Conservation (phyloP, 1,140 invertebrate genomes). For the Drosophila albomicans region DNA sequence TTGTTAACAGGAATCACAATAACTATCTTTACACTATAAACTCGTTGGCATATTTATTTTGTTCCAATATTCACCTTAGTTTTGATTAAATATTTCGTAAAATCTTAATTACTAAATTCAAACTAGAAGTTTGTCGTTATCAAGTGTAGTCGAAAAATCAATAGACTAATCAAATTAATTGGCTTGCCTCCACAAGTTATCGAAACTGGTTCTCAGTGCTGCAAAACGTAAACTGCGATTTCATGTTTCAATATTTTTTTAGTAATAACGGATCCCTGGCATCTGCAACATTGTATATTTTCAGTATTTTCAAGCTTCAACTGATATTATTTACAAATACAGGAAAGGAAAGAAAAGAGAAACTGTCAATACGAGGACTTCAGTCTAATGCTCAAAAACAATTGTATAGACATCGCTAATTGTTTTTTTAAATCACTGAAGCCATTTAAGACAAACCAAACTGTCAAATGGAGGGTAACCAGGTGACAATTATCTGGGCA, state of each 20-base stretch:
- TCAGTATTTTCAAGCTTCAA: background rate
- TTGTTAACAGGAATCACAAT: background rate
- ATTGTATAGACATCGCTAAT: too few species aligned
- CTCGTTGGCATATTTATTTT: too few species aligned
- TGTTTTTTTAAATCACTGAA: too few species aligned
- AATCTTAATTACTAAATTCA: constrained; percentile 66
- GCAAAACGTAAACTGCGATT: background rate
- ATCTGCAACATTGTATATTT: too few species aligned
- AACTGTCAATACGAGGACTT: too few species aligned
- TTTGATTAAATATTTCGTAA: constrained; percentile 52
- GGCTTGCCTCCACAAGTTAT: constrained; percentile 24
- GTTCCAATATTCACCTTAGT: constrained; percentile 28
- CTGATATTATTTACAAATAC: too few species aligned
- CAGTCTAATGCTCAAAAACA: too few species aligned
- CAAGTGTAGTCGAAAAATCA: constrained; percentile 54
- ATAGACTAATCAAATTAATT: constrained; percentile 31
- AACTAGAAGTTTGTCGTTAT: constrained; percentile 75
- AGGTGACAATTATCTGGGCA: too few species aligned
- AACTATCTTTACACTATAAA: background rate
- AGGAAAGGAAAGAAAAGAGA: too few species aligned
- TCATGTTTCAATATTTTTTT: background rate
- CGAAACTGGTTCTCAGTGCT: constrained; percentile 18
- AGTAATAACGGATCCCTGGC: background rate
- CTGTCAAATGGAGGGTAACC: too few species aligned
- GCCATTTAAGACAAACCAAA: too few species aligned